Base-by-base conservation (phyloP, 2,797 vertebrate species). In the Neosilurus mollespiculum region DNA sequence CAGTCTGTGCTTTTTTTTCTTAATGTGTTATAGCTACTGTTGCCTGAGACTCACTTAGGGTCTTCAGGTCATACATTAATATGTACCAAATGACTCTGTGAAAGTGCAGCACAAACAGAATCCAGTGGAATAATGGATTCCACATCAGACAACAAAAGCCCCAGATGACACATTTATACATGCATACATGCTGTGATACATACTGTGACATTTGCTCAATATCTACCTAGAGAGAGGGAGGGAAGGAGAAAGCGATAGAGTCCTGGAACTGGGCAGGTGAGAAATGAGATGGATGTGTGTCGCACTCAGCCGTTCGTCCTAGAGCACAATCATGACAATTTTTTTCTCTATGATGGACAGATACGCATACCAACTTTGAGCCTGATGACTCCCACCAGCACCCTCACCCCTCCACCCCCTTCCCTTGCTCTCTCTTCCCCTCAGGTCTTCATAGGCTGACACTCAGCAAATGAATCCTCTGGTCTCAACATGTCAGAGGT, bases 291-390 rank as follows among this genome's bases (percentile, higher is more conserved):
- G 78, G 85, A 89, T 89, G 85, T 81, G 79, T 85, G 86, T 89
- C 86, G 53, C 66, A 66, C 70, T 82, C 84, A 86, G 81, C 78
- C 80, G 81, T 87, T 78, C 86, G 85, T 89, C 86, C 86, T 85
- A 75, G 72, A 86, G 83, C 88, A 85, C 81, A 80, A 56, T 81
- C 70, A 78, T 83, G 81, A 78, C 84, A 84, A 83, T 89, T 86
- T 89, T 88, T 88, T 84, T 84, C 80, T 80, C 78, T 71, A 83
- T 89, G 88, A 91, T 88, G 81, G 88, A 91, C 90, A 88, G 86
- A 86, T 88, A 82, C 88, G 83, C 88, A 86, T 86, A 87, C 80
- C 61, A 70, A 82, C 86, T 86, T 88, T 86, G 86, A 86, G 84
- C 24, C 76, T 84, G 81, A 85, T 80, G 76, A 26, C 81, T 82